phyloP scores from a whole-genome alignment of 2,113 vertebrate genomes.

The Sorex araneus region DNA sequence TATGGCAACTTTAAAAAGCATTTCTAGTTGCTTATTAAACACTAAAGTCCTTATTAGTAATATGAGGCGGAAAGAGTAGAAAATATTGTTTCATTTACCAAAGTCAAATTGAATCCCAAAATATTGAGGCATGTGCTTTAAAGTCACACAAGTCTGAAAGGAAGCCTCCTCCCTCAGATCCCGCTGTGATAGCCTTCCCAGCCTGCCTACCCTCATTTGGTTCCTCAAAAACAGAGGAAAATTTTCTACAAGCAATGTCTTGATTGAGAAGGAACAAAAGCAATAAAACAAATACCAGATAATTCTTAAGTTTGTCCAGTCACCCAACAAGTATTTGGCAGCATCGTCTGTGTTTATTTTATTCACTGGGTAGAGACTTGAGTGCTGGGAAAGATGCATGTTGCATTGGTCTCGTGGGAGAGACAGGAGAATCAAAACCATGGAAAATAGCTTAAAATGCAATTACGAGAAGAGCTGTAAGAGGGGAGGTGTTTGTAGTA shows the following conservation, averaged over 20 bases:
- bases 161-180: no score
- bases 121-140: neutral
- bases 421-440: neutral
- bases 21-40: neutral
- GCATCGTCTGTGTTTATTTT: neutral
- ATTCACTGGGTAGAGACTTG: neutral
- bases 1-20: neutral
- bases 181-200: no score
- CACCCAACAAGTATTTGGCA: neutral
- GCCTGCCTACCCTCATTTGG: neutral
- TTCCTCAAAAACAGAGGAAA: neutral
- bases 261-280: neutral
- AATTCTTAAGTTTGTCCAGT: neutral
- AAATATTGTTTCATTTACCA: neutral
- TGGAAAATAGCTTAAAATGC: neutral
- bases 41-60: neutral
- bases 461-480: neutral
- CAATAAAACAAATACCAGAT: neutral
- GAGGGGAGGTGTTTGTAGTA: neutral
- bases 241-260: neutral
- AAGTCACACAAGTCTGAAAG: neutral
- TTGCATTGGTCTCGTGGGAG: neutral
- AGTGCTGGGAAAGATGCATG: neutral
- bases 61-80: neutral
- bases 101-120: slow-evolving; percentile 4